Conservation (phyloP, 1,140 invertebrate genomes). For the Drosophila obscura region DNA sequence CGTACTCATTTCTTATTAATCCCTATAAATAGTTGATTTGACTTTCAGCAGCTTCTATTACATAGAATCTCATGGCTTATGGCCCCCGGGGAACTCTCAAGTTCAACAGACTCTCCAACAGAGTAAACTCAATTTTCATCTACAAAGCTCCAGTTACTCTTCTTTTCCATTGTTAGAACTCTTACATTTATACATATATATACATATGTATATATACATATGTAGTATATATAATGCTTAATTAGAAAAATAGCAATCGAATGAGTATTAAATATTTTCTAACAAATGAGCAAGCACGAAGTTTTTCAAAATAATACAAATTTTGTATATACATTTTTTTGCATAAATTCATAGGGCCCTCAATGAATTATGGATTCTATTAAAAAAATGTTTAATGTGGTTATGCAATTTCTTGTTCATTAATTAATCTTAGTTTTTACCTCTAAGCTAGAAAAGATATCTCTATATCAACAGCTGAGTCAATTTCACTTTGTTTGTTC, state of each 20-base stretch:
- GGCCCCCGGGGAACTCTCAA: background rate
- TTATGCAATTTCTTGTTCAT: background rate
- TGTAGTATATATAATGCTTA: background rate
- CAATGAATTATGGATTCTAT: constrained; percentile 22
- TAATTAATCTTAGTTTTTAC: too few species aligned
- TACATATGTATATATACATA: background rate
- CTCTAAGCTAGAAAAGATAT: too few species aligned
- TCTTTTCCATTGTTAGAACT: background rate
- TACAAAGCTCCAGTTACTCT: constrained; percentile 1
- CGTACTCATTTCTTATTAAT: constrained; percentile 44
- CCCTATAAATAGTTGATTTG: constrained; percentile 61
- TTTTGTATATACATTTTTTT: constrained; percentile 23
- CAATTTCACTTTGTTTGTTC: too few species aligned
- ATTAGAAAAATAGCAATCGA: background rate
- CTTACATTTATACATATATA: background rate
- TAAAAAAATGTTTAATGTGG: background rate
- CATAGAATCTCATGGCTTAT: background rate
- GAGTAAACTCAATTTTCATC: constrained; percentile 12
- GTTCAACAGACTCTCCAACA: constrained; percentile 21
- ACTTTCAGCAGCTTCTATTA: constrained; percentile 18
- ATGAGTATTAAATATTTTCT: background rate
- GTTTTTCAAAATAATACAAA: too few species aligned
- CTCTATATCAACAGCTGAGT: too few species aligned
- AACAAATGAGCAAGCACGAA: too few species aligned
- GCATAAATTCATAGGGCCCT: constrained; percentile 5